Percentiles rank a stretch among this genome's conserved stretches.
These are phyloP conservation scores for Urosaurus nigricauda DNA, from an alignment of 2,797 vertebrate genomes.

Conservation along the genomic window DNA sequence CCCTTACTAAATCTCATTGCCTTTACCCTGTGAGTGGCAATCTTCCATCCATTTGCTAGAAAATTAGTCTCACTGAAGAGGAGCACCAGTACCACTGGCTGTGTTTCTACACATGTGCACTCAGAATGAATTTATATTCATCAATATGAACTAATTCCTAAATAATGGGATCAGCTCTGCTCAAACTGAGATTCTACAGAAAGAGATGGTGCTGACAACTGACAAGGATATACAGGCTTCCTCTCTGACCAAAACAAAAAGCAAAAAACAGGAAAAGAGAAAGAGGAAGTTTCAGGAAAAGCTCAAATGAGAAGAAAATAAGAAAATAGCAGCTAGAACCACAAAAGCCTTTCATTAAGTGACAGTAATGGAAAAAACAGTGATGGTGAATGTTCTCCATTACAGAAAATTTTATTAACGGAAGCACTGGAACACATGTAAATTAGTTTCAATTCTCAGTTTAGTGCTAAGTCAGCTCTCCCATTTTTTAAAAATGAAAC, in stretches of 20 bases:
- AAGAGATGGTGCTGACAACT: neutral
- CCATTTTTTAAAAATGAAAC: neutral
- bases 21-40: neutral
- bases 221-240: neutral
- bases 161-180: neutral
- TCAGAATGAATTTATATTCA: neutral
- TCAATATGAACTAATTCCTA: neutral
- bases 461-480: neutral
- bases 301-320: neutral
- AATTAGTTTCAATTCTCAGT: neutral
- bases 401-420: neutral
- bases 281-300: neutral
- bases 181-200: neutral
- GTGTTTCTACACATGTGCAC: neutral
- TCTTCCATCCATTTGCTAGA: neutral
- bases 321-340: neutral
- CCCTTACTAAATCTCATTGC: too few relatives aligned
- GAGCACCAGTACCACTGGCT: neutral
- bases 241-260: too few relatives aligned
- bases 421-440: neutral
- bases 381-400: neutral
- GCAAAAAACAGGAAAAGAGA: neutral
- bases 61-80: neutral
- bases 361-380: neutral
- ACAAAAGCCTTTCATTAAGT: neutral